phyloP scores from a whole-genome alignment of 2,113 vertebrate species.

The Microcebus lehilahytsara region DNA sequence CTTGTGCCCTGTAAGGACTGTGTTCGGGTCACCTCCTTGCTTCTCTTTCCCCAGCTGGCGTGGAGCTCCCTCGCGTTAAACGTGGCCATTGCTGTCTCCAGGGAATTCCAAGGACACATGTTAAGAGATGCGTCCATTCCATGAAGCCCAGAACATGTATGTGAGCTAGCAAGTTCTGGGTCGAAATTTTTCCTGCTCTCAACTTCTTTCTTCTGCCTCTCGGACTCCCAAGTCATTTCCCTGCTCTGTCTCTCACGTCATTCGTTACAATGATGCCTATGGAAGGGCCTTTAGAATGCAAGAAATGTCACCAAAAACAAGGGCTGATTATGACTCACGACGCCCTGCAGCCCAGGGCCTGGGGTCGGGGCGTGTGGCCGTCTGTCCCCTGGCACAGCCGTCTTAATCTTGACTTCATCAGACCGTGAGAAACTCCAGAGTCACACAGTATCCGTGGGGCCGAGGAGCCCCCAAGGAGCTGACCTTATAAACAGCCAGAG shows the following conservation, averaged over 20 bases:
- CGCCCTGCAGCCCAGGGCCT: rapidly evolving
- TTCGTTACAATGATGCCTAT: background rate
- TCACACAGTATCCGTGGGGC: rapidly evolving
- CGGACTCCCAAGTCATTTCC: background rate
- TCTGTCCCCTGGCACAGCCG: background rate
- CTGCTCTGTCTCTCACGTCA: rapidly evolving
- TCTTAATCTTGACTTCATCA: background rate
- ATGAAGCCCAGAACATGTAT: rapidly evolving
- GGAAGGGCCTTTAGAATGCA: background rate
- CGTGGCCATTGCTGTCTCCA: rapidly evolving
- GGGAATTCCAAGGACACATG: rapidly evolving
- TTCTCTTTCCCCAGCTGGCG: rapidly evolving
- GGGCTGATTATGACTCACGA: background rate
- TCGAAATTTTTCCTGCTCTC: background rate
- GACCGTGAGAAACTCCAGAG: background rate
- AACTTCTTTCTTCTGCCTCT: background rate
- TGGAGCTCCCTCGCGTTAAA: background rate
- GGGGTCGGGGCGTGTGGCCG: rapidly evolving
- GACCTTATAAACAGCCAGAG: background rate
- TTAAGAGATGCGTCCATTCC: background rate
- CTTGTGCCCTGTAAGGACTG: background rate
- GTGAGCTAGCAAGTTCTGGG: background rate
- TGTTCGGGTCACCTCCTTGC: too few species aligned
- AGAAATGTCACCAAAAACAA: background rate
- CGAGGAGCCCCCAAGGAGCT: background rate